These are phyloP conservation scores for Euplexia lucipara DNA, from an alignment of 2,888 invertebrate genomes.

Conservation along the genomic window DNA sequence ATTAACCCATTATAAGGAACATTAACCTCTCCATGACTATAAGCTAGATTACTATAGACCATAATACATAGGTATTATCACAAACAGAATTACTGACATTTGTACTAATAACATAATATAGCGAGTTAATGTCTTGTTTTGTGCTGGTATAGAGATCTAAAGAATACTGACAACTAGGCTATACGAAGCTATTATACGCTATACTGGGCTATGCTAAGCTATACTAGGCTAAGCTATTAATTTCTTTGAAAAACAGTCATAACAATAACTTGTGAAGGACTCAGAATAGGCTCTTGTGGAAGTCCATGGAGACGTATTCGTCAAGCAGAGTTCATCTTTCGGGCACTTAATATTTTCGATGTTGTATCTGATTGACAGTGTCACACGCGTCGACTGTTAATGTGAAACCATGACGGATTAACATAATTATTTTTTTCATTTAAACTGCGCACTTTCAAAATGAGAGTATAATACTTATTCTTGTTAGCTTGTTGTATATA, in stretches of 20 bases:
- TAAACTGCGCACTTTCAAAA: no score
- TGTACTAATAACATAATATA: slow-evolving; percentile 18
- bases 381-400: no score
- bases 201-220: neutral
- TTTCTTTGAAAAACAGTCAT: neutral
- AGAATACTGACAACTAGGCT: neutral
- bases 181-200: neutral
- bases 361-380: no score
- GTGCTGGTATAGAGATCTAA: neutral
- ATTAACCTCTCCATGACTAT: slow-evolving; percentile 1
- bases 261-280: neutral
- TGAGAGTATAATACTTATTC: no score
- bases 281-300: neutral
- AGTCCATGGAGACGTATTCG: neutral
- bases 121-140: neutral
- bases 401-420: no score
- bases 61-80: slow-evolving; percentile 15
- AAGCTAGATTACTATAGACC: slow-evolving; percentile 4
- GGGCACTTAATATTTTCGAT: no score
- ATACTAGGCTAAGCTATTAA: neutral
- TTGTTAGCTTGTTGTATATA: no score
- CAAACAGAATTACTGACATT: slow-evolving; percentile 23
- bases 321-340: neutral
- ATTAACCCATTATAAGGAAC: slow-evolving; percentile 29
- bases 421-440: no score